Evolutionary conservation across 1,140 invertebrate genomes (phyloP).

Genomic region (Leptinotarsa defecta): DNA sequence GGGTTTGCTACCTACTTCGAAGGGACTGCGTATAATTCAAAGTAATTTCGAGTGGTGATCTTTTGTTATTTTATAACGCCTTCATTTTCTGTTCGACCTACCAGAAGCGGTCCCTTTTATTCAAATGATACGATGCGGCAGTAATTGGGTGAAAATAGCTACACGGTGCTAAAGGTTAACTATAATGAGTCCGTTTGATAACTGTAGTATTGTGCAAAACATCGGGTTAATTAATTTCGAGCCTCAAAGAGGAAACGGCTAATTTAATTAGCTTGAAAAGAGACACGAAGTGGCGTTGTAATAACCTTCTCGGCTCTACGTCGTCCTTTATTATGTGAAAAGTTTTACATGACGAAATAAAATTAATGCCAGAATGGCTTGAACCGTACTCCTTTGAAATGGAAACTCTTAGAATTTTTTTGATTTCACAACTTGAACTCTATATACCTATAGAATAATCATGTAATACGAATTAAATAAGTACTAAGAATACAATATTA

Average conservation of each 20-base stretch:
- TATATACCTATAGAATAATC: too few relatives aligned
- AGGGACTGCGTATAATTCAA: background rate
- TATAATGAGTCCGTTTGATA: conserved; percentile 4
- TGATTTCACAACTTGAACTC: too few relatives aligned
- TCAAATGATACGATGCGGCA: background rate
- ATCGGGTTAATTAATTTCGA: conserved; percentile 1
- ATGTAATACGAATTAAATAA: too few relatives aligned
- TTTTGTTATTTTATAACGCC: background rate
- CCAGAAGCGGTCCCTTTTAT: background rate
- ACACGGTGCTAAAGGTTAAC: conserved; percentile 1
- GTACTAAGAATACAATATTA: too few relatives aligned
- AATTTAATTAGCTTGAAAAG: background rate
- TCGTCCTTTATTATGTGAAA: too few relatives aligned
- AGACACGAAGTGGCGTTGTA: background rate
- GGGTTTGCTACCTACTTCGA: background rate
- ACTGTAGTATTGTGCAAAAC: background rate
- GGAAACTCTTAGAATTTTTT: too few relatives aligned
- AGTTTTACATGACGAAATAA: too few relatives aligned
- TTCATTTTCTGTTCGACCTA: background rate
- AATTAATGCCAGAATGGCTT: too few relatives aligned
- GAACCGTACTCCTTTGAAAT: too few relatives aligned
- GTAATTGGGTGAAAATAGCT: conserved; percentile 5
- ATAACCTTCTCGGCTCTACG: too few relatives aligned
- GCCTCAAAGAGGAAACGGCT: background rate
- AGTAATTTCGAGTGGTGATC: background rate